A percentile compares a stretch with the other conserved stretches of the same genome.
These are phyloP conservation scores for Solenopsis invicta DNA, from an alignment of 1,140 invertebrate genomes.

Conservation along the genomic window DNA sequence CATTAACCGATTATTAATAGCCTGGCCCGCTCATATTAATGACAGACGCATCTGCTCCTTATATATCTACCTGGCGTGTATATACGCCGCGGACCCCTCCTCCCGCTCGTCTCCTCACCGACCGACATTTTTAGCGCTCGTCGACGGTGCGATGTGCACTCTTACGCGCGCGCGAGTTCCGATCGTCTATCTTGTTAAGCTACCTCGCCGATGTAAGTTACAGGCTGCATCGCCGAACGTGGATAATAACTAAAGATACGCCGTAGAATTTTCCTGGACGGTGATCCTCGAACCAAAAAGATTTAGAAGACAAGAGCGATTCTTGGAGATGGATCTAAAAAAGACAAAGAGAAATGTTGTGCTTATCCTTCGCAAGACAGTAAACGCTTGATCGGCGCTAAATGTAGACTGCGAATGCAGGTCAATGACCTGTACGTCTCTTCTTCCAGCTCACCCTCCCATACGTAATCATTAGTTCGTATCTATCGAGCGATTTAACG, in stretches of 20 bases:
- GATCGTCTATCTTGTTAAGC: slow-evolving; percentile 61
- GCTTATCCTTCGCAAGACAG: not conserved
- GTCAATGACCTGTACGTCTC: not conserved
- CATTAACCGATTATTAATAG: slow-evolving; percentile 86
- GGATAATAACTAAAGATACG: slow-evolving; percentile 14
- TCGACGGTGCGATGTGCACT: slow-evolving; percentile 17
- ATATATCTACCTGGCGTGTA: slow-evolving; percentile 78
- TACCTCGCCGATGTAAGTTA: slow-evolving; percentile 34
- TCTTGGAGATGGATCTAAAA: not conserved
- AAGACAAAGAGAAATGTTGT: not conserved
- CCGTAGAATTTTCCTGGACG: not conserved
- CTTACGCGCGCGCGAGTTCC: slow-evolving; percentile 42
- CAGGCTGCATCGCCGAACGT: not conserved
- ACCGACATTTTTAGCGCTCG: slow-evolving; percentile 70
- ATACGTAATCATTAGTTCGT: slow-evolving; percentile 14
- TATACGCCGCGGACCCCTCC: slow-evolving; percentile 19
- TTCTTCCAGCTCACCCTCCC: not conserved
- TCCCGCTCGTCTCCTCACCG: slow-evolving; percentile 19
- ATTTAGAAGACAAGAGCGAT: not conserved
- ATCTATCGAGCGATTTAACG: slow-evolving; percentile 24
- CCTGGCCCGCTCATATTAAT: slow-evolving; percentile 83
- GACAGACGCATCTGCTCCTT: slow-evolving; percentile 81
- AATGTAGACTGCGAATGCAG: slow-evolving; percentile 14
- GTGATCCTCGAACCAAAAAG: not conserved
- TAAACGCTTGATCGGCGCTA: not conserved